Conservation (phyloP, 2,113 vertebrate species). For the Gadus chalcogrammus region DNA sequence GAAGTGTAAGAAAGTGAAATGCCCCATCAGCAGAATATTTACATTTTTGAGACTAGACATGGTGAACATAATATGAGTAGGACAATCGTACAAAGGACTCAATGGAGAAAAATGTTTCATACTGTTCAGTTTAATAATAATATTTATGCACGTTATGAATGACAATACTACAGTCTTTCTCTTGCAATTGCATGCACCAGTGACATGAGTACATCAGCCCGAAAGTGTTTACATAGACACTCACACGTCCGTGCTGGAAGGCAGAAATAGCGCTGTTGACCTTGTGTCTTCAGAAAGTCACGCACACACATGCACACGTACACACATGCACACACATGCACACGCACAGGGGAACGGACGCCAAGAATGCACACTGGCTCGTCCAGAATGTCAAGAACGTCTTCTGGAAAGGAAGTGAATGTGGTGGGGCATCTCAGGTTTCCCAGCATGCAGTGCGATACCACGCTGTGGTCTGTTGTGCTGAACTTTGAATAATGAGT, state of each 20-base stretch:
- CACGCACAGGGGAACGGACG: slow-evolving; percentile 40
- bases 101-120: too few relatives aligned
- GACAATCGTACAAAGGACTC: too few relatives aligned
- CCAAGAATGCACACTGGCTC: slow-evolving; percentile 67
- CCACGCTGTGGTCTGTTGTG: too few relatives aligned
- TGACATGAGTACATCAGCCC: too few relatives aligned
- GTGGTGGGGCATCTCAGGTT: background rate
- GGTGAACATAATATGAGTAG: too few relatives aligned
- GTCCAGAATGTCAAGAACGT: slow-evolving; percentile 67
- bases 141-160: too few relatives aligned
- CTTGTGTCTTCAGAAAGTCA: slow-evolving; percentile 22
- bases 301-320: background rate
- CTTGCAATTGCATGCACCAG: background rate
- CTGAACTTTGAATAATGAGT: too few relatives aligned
- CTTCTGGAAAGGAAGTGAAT: slow-evolving; percentile 46
- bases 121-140: background rate
- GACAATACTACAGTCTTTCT: background rate
- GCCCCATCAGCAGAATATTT: too few relatives aligned
- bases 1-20: too few relatives aligned
- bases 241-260: slow-evolving; percentile 5
- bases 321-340: slow-evolving; percentile 13
- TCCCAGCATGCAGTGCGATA: too few relatives aligned
- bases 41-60: too few relatives aligned
- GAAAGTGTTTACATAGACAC: background rate
- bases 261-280: background rate